Evolutionary conservation across 2,888 invertebrate species (phyloP).

Genomic region (Pelosia muscerda): DNA sequence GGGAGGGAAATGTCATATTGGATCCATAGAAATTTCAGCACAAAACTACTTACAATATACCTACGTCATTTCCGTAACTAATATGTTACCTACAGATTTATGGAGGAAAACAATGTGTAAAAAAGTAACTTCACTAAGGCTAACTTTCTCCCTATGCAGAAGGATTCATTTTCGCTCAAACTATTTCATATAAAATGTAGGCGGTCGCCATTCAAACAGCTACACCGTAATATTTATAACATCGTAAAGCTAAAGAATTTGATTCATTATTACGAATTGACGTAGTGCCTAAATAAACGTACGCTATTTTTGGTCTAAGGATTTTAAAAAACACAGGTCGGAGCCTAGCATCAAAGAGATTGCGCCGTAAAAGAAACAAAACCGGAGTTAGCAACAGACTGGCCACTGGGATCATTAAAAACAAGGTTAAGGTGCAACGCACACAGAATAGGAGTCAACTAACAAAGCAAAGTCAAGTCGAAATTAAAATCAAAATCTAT

Average conservation of each 20-base stretch:
- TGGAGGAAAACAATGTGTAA: neutral
- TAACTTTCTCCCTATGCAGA: slow-evolving; percentile 20
- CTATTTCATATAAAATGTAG: slow-evolving; percentile 22
- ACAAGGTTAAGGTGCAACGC: slow-evolving; percentile 37
- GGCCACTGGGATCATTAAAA: slow-evolving; percentile 56
- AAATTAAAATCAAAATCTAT: too few species aligned
- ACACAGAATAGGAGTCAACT: slow-evolving; percentile 1
- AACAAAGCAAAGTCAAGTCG: too few species aligned
- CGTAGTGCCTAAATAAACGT: slow-evolving; percentile 42
- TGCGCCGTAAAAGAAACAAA: slow-evolving; percentile 56
- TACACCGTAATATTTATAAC: slow-evolving; percentile 9
- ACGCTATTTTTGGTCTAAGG: slow-evolving; percentile 35
- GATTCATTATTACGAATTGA: slow-evolving; percentile 37
- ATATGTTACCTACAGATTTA: neutral
- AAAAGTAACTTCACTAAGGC: neutral
- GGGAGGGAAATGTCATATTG: too few species aligned
- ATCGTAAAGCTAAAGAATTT: slow-evolving; percentile 24
- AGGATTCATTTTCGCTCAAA: slow-evolving; percentile 29
- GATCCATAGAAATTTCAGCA: too few species aligned
- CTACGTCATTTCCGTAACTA: neutral
- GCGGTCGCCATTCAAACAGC: slow-evolving; percentile 23
- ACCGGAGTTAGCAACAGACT: slow-evolving; percentile 64
- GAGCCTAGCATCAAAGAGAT: slow-evolving; percentile 38
- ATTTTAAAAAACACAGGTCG: slow-evolving; percentile 39
- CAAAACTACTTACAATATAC: too few species aligned